Evolutionary conservation across 2,113 vertebrate species (phyloP), one percentile per base, ranked within the genome.

Genomic region (Pipa parva): DNA sequence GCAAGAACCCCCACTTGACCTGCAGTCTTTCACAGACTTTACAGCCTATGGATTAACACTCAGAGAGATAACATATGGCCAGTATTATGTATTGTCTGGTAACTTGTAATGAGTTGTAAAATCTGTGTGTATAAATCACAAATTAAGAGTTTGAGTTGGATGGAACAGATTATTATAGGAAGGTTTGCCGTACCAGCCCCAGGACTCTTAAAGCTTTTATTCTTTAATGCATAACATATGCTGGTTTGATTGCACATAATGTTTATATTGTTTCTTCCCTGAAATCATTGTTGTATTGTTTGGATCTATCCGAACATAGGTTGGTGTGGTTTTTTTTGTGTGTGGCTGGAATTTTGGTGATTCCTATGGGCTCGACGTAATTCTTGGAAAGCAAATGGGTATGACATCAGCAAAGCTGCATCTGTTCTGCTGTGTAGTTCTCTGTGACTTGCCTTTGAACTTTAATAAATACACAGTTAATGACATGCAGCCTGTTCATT

Each of bases 331-430:
- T 63, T 28, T 25, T 50, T 59, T 22, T 28, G 28, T 36, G 20
- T 21, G 18, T 13, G 39, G 9, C 24, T 28, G 27, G 13, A n/a
- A 26, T 50, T 51, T 51, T 18, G 49, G 48, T 49, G 42, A 59
- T 69, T 46, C 65, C 42, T 52, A 29, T 56, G 65, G 65, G 55
- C 46, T 59, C 24, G 46, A 52, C 42, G 65, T 59, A 50, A 69
- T 69, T 36, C 56, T 69, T 69, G 65, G 65, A 45, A 51, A 22
- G 5, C 29, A 36, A n/a, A 51, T 1, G 13, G 10, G 28, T 50
- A 42, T 69, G 65, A 69, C n/a, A 42, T 69, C 56, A 69, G 45
- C 10, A 31, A 46, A 69, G 28, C 20, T 45, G 60, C 65, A 69
- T 69, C 65, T 69, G 65, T 52, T 69, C 24, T 52, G 31, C 18